phyloP scores from a whole-genome alignment of 2,113 vertebrate genomes.

The Pristiophorus japonicus region DNA sequence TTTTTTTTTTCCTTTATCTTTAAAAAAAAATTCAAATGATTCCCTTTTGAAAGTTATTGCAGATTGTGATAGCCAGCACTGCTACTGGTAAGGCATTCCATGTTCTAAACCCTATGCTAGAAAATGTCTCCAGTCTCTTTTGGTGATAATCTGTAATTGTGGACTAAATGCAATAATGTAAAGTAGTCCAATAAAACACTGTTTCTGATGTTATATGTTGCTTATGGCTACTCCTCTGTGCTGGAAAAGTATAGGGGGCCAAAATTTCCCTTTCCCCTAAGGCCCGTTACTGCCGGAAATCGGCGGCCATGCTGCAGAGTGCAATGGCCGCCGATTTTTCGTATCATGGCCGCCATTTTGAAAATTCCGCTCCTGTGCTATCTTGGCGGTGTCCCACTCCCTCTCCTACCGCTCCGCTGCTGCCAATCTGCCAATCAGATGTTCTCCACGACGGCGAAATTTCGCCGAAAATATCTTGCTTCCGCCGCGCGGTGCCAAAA shows the following conservation, averaged over 20 bases:
- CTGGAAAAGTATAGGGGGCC: background rate
- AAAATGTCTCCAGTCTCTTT: background rate
- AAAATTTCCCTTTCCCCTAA: too few species aligned
- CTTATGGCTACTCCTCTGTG: background rate
- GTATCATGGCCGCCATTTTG: too few species aligned
- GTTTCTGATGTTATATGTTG: background rate
- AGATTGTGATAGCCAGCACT: background rate
- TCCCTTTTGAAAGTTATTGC: background rate
- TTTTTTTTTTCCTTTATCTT: background rate
- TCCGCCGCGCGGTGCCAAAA: too few species aligned
- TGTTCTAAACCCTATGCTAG: background rate
- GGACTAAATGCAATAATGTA: background rate
- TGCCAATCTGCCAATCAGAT: too few species aligned
- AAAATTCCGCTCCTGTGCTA: too few species aligned
- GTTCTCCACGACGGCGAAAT: too few species aligned
- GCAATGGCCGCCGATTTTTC: too few species aligned
- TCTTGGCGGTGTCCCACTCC: too few species aligned
- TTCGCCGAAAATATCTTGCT: too few species aligned
- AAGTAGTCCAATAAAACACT: background rate
- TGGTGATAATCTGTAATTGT: background rate
- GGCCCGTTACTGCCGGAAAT: too few species aligned
- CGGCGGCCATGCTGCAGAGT: too few species aligned
- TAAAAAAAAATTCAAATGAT: background rate
- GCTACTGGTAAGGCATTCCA: background rate
- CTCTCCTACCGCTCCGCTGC: too few species aligned